These are phyloP conservation scores for Poecilobothrus nobilitatus DNA, from an alignment of 2,888 invertebrate species.

Conservation along the genomic window DNA sequence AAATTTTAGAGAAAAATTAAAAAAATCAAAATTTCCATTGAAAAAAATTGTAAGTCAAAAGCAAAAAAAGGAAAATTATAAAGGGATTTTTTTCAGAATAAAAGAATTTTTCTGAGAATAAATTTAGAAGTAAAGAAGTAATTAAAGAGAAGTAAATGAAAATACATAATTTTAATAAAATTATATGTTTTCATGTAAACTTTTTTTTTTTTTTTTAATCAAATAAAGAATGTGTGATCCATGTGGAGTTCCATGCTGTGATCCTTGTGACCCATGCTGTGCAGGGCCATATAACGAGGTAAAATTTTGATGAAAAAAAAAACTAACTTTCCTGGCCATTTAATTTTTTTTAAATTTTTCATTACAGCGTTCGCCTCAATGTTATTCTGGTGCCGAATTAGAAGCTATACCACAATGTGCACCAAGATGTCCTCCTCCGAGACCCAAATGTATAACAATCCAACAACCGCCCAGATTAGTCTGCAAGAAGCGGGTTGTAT, in stretches of 20 bases:
- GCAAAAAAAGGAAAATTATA: too few species aligned
- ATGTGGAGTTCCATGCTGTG: slow-evolving; percentile 22
- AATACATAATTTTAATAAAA: too few species aligned
- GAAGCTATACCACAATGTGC: slow-evolving; percentile 38
- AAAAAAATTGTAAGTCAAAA: too few species aligned
- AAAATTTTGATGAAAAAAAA: not conserved
- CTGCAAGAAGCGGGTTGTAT: slow-evolving; percentile 38
- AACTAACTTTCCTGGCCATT: not conserved
- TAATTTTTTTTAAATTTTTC: not conserved
- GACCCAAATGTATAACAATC: slow-evolving; percentile 37
- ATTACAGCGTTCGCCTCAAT: slow-evolving; percentile 34
- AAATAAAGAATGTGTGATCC: slow-evolving; percentile 24
- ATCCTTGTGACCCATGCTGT: slow-evolving; percentile 38
- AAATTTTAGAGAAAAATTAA: too few species aligned
- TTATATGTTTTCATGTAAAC: too few species aligned
- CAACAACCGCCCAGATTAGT: slow-evolving; percentile 38
- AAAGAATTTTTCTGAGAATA: too few species aligned
- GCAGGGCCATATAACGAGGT: slow-evolving; percentile 23
- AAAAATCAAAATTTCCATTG: too few species aligned
- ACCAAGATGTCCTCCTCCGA: slow-evolving; percentile 34
- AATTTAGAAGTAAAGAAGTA: too few species aligned
- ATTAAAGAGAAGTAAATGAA: too few species aligned
- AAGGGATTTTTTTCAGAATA: too few species aligned
- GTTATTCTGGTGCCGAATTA: slow-evolving; percentile 35
- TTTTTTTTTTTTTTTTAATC: not conserved